A percentile compares a stretch with the other conserved stretches of the same genome.
These are phyloP conservation scores for Hermetia illucens DNA, from an alignment of 1,140 invertebrate genomes.

Conservation along the genomic window DNA sequence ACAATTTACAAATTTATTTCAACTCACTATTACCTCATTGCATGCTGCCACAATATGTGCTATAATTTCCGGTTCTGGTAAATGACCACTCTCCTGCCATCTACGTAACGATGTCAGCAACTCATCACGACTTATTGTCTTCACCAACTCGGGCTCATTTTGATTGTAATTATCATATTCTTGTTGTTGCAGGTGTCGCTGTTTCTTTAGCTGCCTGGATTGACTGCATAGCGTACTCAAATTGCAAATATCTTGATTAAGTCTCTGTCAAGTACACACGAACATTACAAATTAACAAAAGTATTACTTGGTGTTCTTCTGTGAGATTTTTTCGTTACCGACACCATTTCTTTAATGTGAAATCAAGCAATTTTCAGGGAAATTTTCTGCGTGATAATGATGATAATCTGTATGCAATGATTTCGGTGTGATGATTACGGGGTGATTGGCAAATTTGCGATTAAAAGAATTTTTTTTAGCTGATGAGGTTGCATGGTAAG, in stretches of 20 bases:
- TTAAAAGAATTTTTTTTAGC: too few relatives aligned
- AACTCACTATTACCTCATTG: conserved; percentile 18
- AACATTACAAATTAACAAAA: conserved; percentile 1
- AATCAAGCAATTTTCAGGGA: too few relatives aligned
- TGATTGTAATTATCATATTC: not conserved
- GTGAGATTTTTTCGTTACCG: too few relatives aligned
- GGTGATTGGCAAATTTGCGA: too few relatives aligned
- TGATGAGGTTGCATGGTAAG: too few relatives aligned
- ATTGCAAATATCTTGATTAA: conserved; percentile 30
- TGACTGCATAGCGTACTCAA: conserved; percentile 24
- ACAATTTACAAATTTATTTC: too few relatives aligned
- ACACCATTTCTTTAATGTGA: too few relatives aligned
- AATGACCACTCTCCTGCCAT: conserved; percentile 24
- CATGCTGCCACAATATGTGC: conserved; percentile 19
- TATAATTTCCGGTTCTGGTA: conserved; percentile 21
- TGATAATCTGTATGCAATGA: too few relatives aligned
- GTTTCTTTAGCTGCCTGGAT: not conserved
- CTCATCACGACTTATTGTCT: conserved; percentile 12
- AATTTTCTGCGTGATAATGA: too few relatives aligned
- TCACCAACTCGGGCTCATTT: conserved; percentile 3
- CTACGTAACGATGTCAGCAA: conserved; percentile 16
- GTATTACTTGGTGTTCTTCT: too few relatives aligned
- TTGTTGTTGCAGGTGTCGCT: not conserved
- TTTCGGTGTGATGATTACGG: too few relatives aligned
- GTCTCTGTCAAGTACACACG: conserved; percentile 14